Evolutionary conservation across 2,888 invertebrate genomes (phyloP).

Genomic region (Leptopterna dolabrata): DNA sequence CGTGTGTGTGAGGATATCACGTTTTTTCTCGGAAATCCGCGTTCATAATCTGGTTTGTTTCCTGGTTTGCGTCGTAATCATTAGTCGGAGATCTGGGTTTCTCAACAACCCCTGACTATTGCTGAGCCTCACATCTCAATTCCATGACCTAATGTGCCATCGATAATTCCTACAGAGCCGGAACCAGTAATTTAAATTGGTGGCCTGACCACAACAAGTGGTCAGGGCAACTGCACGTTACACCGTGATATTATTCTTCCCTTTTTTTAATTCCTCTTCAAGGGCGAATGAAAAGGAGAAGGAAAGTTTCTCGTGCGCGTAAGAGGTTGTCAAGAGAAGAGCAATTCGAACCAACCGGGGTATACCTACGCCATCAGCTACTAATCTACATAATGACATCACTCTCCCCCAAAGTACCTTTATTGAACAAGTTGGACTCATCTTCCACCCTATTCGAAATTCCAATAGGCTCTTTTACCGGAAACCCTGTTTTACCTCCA

Average conservation of each 20-base stretch:
- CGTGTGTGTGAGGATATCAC: no score
- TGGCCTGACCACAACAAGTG: no score
- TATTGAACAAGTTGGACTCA: conserved; percentile 54
- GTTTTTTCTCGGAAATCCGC: no score
- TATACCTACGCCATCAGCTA: conserved; percentile 45
- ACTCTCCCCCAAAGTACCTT: conserved; percentile 50
- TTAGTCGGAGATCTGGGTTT: no score
- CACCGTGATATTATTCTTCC: neutral
- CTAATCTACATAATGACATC: conserved; percentile 54
- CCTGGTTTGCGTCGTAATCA: no score
- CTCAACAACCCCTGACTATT: no score
- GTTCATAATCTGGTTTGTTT: no score
- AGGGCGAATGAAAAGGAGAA: neutral
- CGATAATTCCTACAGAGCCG: no score
- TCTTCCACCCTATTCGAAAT: conserved; percentile 53
- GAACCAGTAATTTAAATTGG: no score
- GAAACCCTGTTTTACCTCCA: conserved; percentile 22
- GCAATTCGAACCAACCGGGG: conserved; percentile 39
- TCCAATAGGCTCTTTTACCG: conserved; percentile 48
- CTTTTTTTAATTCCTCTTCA: neutral
- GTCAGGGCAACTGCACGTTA: no score
- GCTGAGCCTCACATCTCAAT: no score
- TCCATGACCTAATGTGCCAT: no score
- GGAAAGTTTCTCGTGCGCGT: conserved; percentile 11
- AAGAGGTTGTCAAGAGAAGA: conserved; percentile 39